Conservation (phyloP, 2,888 invertebrate species). For the Conchocele bisecta region DNA sequence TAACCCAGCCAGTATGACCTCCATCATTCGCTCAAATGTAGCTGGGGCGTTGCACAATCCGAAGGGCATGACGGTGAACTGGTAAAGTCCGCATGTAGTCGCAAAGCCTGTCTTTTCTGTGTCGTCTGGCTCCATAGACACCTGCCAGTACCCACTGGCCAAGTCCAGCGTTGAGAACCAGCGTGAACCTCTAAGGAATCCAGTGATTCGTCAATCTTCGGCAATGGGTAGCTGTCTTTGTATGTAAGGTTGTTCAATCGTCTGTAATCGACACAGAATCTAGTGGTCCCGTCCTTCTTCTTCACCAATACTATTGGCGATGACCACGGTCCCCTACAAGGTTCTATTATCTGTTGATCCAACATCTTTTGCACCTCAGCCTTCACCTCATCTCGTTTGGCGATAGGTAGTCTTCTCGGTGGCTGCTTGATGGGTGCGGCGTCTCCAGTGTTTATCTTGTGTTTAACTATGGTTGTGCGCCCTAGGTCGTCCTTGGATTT, state of each 20-base stretch:
- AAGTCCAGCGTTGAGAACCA: background rate
- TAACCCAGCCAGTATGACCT: background rate
- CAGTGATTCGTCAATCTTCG: background rate
- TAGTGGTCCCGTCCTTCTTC: background rate
- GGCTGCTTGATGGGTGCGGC: background rate
- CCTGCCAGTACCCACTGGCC: background rate
- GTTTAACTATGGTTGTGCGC: background rate
- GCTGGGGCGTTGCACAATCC: background rate
- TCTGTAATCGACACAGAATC: conserved; percentile 2
- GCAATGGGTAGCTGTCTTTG: background rate
- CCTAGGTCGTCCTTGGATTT: background rate
- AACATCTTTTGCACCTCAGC: background rate
- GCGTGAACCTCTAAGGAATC: background rate
- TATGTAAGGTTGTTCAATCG: background rate
- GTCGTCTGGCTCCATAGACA: background rate
- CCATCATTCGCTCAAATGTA: background rate
- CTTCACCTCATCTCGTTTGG: background rate
- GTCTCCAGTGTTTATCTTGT: background rate
- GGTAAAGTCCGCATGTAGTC: background rate
- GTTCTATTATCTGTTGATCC: background rate
- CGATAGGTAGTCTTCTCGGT: background rate
- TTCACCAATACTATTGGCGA: background rate
- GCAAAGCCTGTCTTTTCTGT: background rate
- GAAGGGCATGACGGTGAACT: background rate
- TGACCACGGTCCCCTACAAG: background rate